phyloP scores from a whole-genome alignment of 2,888 invertebrate genomes.

The Synergus japonicus region DNA sequence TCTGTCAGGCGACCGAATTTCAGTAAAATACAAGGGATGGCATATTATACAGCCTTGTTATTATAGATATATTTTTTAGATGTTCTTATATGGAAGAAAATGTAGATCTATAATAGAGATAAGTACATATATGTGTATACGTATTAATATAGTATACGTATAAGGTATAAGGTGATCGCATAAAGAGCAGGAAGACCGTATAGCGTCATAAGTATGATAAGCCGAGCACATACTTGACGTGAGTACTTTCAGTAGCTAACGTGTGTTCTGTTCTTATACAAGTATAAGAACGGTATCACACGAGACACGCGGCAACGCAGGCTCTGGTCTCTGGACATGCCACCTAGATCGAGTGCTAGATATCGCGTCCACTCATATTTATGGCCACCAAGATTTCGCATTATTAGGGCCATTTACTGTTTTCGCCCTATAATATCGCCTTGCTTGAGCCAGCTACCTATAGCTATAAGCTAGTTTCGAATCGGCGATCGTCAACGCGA shows the following conservation, averaged over 20 bases:
- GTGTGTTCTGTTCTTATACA: constrained; percentile 54
- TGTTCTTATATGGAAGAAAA: neutral
- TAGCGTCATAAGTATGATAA: constrained; percentile 67
- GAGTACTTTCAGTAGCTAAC: constrained; percentile 63
- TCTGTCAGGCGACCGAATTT: too few species aligned
- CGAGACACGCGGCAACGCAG: constrained; percentile 72
- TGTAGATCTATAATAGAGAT: constrained; percentile 21
- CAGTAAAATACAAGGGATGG: too few species aligned
- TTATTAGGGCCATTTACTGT: constrained; percentile 76
- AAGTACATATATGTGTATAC: constrained; percentile 30
- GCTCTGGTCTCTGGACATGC: constrained; percentile 60
- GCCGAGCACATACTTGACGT: constrained; percentile 70
- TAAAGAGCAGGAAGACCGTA: constrained; percentile 72
- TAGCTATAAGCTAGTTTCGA: constrained; percentile 42
- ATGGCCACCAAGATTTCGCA: constrained; percentile 75
- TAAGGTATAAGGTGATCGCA: constrained; percentile 57
- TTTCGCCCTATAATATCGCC: constrained; percentile 72
- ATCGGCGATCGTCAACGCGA: constrained; percentile 48
- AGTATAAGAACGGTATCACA: constrained; percentile 66
- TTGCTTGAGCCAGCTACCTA: constrained; percentile 36
- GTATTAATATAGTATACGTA: neutral
- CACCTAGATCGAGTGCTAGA: constrained; percentile 71
- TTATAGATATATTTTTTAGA: too few species aligned
- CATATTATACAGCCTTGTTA: too few species aligned
- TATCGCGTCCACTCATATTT: constrained; percentile 74